These are phyloP conservation scores for Podocnemis expansa DNA, from an alignment of 2,113 vertebrate genomes.

Conservation along the genomic window DNA sequence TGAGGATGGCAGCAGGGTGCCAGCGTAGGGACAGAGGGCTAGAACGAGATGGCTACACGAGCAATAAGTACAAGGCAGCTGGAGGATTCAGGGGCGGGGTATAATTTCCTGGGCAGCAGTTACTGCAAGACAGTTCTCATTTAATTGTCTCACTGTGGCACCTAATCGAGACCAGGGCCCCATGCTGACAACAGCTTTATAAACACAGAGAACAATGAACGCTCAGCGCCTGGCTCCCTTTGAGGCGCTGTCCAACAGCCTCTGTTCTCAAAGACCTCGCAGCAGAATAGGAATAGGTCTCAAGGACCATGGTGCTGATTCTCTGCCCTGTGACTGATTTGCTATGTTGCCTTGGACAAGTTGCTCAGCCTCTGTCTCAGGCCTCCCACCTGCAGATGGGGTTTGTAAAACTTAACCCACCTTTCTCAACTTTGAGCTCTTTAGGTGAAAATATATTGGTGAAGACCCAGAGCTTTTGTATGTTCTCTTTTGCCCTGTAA, in stretches of 20 bases:
- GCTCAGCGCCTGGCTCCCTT: too few relatives aligned
- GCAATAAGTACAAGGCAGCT: too few relatives aligned
- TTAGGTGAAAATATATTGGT: conserved; percentile 52
- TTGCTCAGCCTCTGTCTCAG: conserved; percentile 28
- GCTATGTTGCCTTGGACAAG: conserved; percentile 19
- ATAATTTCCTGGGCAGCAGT: too few relatives aligned
- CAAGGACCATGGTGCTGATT: background rate
- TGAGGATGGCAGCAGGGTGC: background rate
- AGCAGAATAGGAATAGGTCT: background rate
- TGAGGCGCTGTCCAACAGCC: too few relatives aligned
- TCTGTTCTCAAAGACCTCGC: background rate
- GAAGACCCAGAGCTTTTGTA: conserved; percentile 50
- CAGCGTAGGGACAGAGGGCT: background rate
- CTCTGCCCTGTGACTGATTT: background rate
- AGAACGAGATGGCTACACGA: too few relatives aligned
- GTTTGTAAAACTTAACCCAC: background rate
- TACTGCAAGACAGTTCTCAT: too few relatives aligned
- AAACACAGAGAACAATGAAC: background rate
- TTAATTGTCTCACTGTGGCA: too few relatives aligned
- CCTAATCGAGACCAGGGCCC: background rate
- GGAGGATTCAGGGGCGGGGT: too few relatives aligned
- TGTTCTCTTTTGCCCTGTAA: conserved; percentile 58
- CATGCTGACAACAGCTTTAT: background rate
- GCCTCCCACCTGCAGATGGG: background rate
- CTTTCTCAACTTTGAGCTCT: background rate